Evolutionary conservation across 2,888 invertebrate species (phyloP).

Genomic region (Ormyrus rosae): DNA sequence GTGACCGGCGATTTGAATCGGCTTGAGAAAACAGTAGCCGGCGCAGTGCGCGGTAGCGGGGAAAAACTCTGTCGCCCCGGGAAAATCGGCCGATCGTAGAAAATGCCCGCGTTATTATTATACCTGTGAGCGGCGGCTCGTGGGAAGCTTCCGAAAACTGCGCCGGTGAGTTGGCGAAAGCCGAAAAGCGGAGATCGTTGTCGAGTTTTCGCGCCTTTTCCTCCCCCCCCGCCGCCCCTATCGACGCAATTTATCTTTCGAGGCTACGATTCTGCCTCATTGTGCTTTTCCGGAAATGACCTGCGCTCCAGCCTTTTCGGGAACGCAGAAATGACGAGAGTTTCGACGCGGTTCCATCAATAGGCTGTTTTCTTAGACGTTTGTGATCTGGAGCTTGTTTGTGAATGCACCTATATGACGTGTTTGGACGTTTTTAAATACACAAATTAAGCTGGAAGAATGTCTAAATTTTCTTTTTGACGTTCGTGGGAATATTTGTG

Average conservation of each 20-base stretch:
- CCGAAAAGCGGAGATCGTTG: slow-evolving; percentile 6
- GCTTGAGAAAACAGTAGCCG: slow-evolving; percentile 56
- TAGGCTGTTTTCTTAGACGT: no score
- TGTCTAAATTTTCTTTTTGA: no score
- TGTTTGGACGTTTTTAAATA: not conserved
- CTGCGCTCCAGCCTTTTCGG: not conserved
- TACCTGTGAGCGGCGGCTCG: slow-evolving; percentile 53
- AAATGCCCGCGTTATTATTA: slow-evolving; percentile 28
- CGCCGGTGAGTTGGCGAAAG: slow-evolving; percentile 29
- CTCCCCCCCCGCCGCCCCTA: not conserved
- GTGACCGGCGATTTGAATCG: slow-evolving; percentile 55
- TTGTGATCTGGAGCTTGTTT: not conserved
- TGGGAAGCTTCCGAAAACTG: slow-evolving; percentile 57
- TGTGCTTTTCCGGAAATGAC: slow-evolving; percentile 23
- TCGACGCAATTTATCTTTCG: slow-evolving; percentile 31
- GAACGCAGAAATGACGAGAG: no score
- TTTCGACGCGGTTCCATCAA: no score
- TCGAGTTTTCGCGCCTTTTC: slow-evolving; percentile 17
- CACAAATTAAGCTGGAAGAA: no score
- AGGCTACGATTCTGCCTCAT: not conserved
- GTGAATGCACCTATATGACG: not conserved
- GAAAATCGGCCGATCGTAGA: slow-evolving; percentile 60
- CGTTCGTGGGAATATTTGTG: no score
- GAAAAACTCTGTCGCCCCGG: slow-evolving; percentile 51
- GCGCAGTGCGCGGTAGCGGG: slow-evolving; percentile 33